Conservation (phyloP, 2,797 vertebrate genomes). For the Yasuhikotakia modesta region DNA sequence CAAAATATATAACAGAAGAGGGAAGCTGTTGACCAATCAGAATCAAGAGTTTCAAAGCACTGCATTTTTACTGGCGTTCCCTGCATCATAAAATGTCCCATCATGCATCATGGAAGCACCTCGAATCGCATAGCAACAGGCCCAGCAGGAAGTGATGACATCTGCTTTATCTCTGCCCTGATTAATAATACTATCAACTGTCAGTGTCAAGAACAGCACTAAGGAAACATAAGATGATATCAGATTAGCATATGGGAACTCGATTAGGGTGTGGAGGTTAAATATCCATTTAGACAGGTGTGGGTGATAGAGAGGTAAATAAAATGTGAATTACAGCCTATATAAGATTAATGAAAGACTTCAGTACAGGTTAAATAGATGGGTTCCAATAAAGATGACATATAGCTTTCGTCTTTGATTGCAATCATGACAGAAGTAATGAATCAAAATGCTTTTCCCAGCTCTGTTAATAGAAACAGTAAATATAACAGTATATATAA, state of each 20-base stretch:
- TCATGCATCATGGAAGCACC: constrained; percentile 32
- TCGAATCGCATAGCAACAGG: constrained; percentile 48
- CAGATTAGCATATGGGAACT: constrained; percentile 57
- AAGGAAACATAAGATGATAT: constrained; percentile 18
- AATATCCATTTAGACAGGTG: constrained; percentile 64
- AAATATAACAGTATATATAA: constrained; percentile 1
- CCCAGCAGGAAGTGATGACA: constrained; percentile 57
- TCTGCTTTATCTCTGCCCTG: constrained; percentile 59
- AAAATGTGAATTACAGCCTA: background rate
- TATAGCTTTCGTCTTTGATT: constrained; percentile 17
- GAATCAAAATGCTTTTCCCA: background rate
- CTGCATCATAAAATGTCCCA: constrained; percentile 36
- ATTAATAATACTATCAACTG: constrained; percentile 68
- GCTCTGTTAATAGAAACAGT: constrained; percentile 4
- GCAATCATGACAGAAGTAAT: background rate
- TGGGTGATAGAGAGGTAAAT: constrained; percentile 49
- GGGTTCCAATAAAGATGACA: constrained; percentile 32
- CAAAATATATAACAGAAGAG: background rate
- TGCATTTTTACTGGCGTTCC: background rate
- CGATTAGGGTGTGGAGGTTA: constrained; percentile 67
- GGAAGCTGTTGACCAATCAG: background rate
- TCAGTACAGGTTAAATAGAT: constrained; percentile 41
- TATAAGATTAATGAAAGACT: constrained; percentile 31
- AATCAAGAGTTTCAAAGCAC: background rate
- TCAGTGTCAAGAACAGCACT: constrained; percentile 62